These are phyloP conservation scores for Psilanteris sp. DNA, from an alignment of 1,140 invertebrate genomes.

Conservation along the genomic window DNA sequence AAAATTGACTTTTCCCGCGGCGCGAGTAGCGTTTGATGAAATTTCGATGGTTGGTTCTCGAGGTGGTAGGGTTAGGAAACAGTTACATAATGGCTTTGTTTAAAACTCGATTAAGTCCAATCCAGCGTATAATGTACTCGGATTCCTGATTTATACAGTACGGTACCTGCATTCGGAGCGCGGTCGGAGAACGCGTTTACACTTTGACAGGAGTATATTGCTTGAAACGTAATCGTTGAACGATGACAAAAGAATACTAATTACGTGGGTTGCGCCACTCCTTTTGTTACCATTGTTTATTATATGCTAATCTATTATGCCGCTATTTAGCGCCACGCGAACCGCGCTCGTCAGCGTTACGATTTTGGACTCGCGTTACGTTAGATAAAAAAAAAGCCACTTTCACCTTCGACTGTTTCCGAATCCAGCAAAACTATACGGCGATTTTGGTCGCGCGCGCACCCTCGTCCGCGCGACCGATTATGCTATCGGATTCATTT, in stretches of 20 bases:
- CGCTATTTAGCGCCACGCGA: constrained; percentile 1
- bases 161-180: too few relatives aligned
- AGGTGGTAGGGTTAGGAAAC: background rate
- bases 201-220: constrained; percentile 3
- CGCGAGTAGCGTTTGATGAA: constrained; percentile 1
- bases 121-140: background rate
- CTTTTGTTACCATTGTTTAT: constrained; percentile 64
- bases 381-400: background rate
- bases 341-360: too few relatives aligned
- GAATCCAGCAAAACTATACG: too few relatives aligned
- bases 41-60: background rate
- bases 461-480: too few relatives aligned
- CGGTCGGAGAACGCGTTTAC: too few relatives aligned
- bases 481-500: constrained; percentile 43
- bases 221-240: constrained; percentile 13
- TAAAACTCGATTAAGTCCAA: background rate
- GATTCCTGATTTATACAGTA: background rate
- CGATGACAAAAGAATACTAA: constrained; percentile 30
- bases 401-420: constrained; percentile 4
- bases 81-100: background rate
- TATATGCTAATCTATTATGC: constrained; percentile 64
- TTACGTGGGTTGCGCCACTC: constrained; percentile 49
- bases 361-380: too few relatives aligned
- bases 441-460: too few relatives aligned
- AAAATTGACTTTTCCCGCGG: too few relatives aligned